Percentiles rank a stretch among this genome's conserved stretches.
Conservation (phyloP, 2,113 vertebrate genomes). For the Todiramphus saurophagus region DNA sequence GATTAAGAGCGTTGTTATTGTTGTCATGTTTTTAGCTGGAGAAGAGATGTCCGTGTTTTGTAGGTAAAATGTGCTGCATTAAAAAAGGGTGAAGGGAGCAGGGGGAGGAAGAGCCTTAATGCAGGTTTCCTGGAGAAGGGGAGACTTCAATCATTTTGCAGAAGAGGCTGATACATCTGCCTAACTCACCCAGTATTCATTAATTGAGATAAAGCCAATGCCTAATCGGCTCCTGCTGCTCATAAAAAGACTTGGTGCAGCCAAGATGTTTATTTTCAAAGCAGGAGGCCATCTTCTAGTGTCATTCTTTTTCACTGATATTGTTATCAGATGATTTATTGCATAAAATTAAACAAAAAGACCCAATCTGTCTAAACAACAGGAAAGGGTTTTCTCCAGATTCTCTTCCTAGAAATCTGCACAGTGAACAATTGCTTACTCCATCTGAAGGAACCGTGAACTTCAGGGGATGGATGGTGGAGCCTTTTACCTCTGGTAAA, state of each 20-base stretch:
- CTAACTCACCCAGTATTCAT: slow-evolving; percentile 20
- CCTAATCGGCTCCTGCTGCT: slow-evolving; percentile 48
- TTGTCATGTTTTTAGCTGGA: slow-evolving; percentile 27
- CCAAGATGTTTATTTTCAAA: slow-evolving; percentile 55
- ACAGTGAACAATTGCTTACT: background rate
- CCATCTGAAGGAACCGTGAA: background rate
- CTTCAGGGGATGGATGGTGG: background rate
- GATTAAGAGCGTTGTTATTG: slow-evolving; percentile 47
- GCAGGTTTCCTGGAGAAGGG: background rate
- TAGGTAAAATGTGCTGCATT: background rate
- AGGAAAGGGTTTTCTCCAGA: background rate
- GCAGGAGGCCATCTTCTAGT: slow-evolving; percentile 46
- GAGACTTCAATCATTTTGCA: slow-evolving; percentile 25
- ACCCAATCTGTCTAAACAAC: background rate
- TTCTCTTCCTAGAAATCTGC: background rate
- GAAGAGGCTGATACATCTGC: slow-evolving; percentile 15
- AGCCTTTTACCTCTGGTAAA: background rate
- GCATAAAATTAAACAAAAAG: slow-evolving; percentile 36
- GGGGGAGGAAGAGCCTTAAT: background rate
- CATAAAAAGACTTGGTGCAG: slow-evolving; percentile 11
- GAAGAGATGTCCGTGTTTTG: background rate
- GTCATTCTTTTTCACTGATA: background rate
- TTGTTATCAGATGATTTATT: slow-evolving; percentile 36
- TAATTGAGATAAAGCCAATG: slow-evolving; percentile 41
- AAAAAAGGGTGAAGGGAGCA: background rate